phyloP scores from a whole-genome alignment of 2,888 invertebrate genomes.

The Plagodis dolabraria region DNA sequence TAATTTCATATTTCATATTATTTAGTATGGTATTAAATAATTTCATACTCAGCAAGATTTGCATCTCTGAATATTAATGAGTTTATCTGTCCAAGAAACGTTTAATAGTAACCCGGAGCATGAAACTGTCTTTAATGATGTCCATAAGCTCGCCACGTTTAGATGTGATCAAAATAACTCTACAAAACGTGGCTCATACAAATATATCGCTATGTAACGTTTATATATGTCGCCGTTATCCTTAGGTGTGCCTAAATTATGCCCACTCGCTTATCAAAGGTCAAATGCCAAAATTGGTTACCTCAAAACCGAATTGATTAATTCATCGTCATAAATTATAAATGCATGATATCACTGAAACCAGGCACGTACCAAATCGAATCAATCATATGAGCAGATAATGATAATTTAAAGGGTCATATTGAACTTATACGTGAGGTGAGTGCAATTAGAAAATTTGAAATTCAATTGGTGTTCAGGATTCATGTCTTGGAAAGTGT shows the following conservation, averaged over 20 bases:
- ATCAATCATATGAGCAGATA: conserved; percentile 70
- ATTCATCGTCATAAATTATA: conserved; percentile 22
- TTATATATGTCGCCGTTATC: too few species aligned
- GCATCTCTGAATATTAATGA: too few species aligned
- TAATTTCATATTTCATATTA: too few species aligned
- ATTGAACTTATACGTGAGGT: conserved; percentile 52
- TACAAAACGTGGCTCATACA: background rate
- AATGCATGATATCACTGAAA: conserved; percentile 22
- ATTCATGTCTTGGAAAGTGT: conserved; percentile 10
- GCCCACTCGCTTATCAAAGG: conserved; percentile 23
- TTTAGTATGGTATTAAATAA: too few species aligned
- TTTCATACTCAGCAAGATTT: too few species aligned
- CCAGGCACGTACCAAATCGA: conserved; percentile 50
- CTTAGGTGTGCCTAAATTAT: conserved; percentile 5
- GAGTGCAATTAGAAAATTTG: conserved; percentile 45
- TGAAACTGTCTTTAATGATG: too few species aligned
- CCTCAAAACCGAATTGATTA: conserved; percentile 24
- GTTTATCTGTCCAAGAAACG: too few species aligned
- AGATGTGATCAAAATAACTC: too few species aligned
- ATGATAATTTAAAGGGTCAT: conserved; percentile 67
- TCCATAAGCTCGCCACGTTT: too few species aligned
- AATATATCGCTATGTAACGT: background rate
- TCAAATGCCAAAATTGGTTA: conserved; percentile 23
- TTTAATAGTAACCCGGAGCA: too few species aligned
- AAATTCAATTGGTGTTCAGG: conserved; percentile 28